Percentiles rank a stretch among this genome's conserved stretches.
phyloP scores from a whole-genome alignment of 1,140 invertebrate genomes.

The Drosophila oshimai region DNA sequence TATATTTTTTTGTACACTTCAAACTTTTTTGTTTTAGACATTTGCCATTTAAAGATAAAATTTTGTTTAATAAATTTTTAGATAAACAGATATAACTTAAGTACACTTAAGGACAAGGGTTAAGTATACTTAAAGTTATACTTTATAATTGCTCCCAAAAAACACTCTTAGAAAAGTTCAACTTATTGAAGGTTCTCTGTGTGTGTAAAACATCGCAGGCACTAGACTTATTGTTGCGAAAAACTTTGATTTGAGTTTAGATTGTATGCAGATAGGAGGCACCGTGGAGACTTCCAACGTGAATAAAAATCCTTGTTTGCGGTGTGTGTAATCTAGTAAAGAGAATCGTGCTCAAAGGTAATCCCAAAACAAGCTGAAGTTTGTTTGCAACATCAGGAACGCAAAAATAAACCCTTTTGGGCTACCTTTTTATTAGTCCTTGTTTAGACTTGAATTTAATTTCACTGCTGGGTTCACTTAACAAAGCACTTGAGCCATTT shows the following conservation, averaged over 20 bases:
- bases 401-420: constrained; percentile 11
- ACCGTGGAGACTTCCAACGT: not conserved
- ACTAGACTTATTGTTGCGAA: constrained; percentile 42
- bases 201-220: constrained; percentile 35
- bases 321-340: constrained; percentile 20
- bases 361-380: constrained; percentile 1
- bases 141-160: too few relatives aligned
- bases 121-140: too few relatives aligned
- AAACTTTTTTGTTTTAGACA: too few relatives aligned
- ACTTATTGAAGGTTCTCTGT: not conserved
- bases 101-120: too few relatives aligned
- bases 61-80: too few relatives aligned
- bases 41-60: too few relatives aligned
- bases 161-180: too few relatives aligned
- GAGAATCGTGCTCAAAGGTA: constrained; percentile 36
- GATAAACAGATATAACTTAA: too few relatives aligned
- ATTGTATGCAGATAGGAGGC: constrained; percentile 5
- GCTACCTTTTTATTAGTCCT: not conserved
- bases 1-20: too few relatives aligned
- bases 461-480: constrained; percentile 4
- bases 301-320: constrained; percentile 10
- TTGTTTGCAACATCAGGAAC: constrained; percentile 4
- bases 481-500: constrained; percentile 24
- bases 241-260: constrained; percentile 69
- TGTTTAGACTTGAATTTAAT: constrained; percentile 2